Evolutionary conservation across 2,113 vertebrate species (phyloP).

Genomic region (Megaleporinus macrocephalus): DNA sequence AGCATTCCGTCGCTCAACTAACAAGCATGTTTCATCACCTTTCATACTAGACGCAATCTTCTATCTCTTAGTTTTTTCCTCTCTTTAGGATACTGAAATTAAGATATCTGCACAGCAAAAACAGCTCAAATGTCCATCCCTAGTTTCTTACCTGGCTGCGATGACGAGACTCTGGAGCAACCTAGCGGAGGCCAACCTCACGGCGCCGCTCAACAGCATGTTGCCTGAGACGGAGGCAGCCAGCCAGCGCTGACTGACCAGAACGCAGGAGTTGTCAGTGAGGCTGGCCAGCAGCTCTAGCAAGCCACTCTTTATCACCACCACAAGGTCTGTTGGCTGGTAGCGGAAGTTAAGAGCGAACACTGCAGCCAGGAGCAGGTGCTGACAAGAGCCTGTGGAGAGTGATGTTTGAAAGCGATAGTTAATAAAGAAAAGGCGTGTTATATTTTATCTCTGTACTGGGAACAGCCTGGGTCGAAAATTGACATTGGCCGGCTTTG

Average conservation of each 20-base stretch:
- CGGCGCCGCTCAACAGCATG: constrained; percentile 70
- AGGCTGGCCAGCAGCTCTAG: constrained; percentile 77
- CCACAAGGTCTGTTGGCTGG: constrained; percentile 77
- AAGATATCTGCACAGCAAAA: neutral
- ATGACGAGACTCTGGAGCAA: constrained; percentile 81
- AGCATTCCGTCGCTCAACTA: neutral
- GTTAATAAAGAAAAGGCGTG: too few relatives aligned
- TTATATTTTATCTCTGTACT: too few relatives aligned
- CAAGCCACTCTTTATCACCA: constrained; percentile 75
- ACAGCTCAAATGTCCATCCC: neutral
- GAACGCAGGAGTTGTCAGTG: constrained; percentile 77
- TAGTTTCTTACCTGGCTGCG: constrained; percentile 73
- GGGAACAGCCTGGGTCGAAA: too few relatives aligned
- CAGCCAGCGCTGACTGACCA: constrained; percentile 80
- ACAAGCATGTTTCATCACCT: neutral
- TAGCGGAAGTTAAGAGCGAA: constrained; percentile 81
- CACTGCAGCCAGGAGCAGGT: constrained; percentile 79
- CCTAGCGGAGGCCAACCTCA: constrained; percentile 75
- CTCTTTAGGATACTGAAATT: too few relatives aligned
- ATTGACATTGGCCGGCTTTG: too few relatives aligned
- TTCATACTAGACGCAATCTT: too few relatives aligned
- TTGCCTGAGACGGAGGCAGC: constrained; percentile 72
- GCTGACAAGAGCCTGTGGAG: constrained; percentile 75
- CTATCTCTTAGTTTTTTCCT: too few relatives aligned
- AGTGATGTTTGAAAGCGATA: too few relatives aligned